Evolutionary conservation across 2,888 invertebrate species (phyloP).

Genomic region (Tetramorium bicarinatum): DNA sequence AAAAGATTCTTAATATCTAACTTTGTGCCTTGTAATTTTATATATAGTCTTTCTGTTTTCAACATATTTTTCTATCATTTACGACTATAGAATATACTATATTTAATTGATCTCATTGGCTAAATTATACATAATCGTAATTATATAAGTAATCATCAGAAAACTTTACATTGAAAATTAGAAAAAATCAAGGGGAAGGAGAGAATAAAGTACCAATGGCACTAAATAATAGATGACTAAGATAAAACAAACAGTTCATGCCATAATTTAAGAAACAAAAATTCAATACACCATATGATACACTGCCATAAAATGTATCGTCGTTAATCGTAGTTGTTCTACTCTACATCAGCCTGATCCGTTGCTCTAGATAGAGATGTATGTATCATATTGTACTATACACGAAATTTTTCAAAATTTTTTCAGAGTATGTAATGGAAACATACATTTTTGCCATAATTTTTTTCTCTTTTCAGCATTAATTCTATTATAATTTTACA

Average conservation of each 20-base stretch:
- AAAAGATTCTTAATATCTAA: conserved; percentile 9
- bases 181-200: background rate
- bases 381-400: conserved; percentile 2
- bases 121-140: conserved; percentile 2
- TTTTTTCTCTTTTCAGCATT: background rate
- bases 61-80: conserved; percentile 18
- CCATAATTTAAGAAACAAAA: conserved; percentile 36
- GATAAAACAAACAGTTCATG: conserved; percentile 17
- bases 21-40: conserved; percentile 31
- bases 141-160: conserved; percentile 11
- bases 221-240: conserved; percentile 50
- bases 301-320: conserved; percentile 42
- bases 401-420: background rate
- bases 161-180: background rate
- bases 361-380: conserved; percentile 12
- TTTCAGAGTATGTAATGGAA: background rate
- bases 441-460: background rate
- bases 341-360: background rate
- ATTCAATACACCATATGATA: conserved; percentile 20
- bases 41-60: conserved; percentile 14
- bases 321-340: background rate
- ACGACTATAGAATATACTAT: background rate
- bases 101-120: conserved; percentile 13
- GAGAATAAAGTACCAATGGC: background rate
- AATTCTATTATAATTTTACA: too few relatives aligned